Evolutionary conservation across 2,888 invertebrate species (phyloP).

Genomic region (Rosalia funebris): DNA sequence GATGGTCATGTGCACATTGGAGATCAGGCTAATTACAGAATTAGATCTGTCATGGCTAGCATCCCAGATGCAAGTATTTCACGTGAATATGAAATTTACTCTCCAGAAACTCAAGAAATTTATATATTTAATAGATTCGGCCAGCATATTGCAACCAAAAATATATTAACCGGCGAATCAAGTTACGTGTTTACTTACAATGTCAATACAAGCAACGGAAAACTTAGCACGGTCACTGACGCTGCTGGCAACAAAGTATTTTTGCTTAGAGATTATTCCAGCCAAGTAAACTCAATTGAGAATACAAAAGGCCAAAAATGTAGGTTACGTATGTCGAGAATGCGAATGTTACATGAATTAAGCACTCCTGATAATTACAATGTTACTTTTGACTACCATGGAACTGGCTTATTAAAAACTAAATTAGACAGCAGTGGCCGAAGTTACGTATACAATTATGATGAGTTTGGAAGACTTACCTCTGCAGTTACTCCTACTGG

Average conservation of each 20-base stretch:
- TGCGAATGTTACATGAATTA: constrained; percentile 90
- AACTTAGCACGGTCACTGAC: constrained; percentile 92
- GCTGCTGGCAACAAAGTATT: constrained; percentile 92
- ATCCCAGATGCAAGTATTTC: constrained; percentile 86
- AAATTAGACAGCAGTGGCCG: constrained; percentile 90
- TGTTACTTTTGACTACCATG: constrained; percentile 93
- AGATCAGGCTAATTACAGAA: constrained; percentile 92
- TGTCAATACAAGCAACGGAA: constrained; percentile 95
- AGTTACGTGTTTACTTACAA: constrained; percentile 95
- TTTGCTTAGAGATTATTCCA: constrained; percentile 82
- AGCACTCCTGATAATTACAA: constrained; percentile 94
- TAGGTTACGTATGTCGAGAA: constrained; percentile 88
- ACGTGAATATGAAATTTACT: constrained; percentile 92
- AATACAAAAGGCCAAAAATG: constrained; percentile 94
- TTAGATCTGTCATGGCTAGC: constrained; percentile 88
- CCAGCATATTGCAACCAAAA: constrained; percentile 92
- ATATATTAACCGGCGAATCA: constrained; percentile 94
- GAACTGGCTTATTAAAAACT: constrained; percentile 87
- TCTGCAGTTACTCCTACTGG: constrained; percentile 96
- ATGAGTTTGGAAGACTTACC: constrained; percentile 91
- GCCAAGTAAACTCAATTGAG: constrained; percentile 92
- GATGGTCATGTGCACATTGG: constrained; percentile 95
- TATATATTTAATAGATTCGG: constrained; percentile 95
- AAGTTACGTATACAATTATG: constrained; percentile 93
- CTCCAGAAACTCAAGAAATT: constrained; percentile 94